Conservation (phyloP, 2,888 invertebrate species). For the Ochropacha duplaris region DNA sequence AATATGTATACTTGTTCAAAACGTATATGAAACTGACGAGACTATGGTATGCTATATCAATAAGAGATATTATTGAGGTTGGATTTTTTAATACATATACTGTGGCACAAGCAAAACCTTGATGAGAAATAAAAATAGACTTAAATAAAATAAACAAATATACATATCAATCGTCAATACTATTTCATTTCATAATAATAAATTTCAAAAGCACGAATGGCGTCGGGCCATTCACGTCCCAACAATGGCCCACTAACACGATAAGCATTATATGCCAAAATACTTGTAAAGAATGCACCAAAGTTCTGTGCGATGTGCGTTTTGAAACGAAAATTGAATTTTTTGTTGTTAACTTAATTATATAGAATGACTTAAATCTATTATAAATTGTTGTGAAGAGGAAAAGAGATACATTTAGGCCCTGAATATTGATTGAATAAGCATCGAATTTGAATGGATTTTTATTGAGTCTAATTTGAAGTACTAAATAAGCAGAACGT, state of each 20-base stretch:
- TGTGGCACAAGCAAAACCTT: no score
- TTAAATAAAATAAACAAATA: constrained; percentile 20
- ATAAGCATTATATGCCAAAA: constrained; percentile 72
- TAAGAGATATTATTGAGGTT: no score
- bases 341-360: background rate
- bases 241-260: constrained; percentile 39
- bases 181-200: constrained; percentile 41
- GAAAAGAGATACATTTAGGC: background rate
- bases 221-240: constrained; percentile 38
- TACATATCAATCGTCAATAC: constrained; percentile 27
- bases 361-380: background rate
- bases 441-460: no score
- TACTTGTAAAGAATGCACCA: constrained; percentile 50
- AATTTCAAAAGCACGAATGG: constrained; percentile 75
- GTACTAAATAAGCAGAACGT: no score
- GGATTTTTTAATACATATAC: no score
- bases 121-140: background rate
- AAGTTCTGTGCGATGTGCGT: constrained; percentile 18
- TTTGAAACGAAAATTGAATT: background rate
- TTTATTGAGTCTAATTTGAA: no score
- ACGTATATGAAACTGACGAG: background rate
- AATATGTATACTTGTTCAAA: background rate
- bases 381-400: no score
- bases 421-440: no score
- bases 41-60: background rate